These are phyloP conservation scores for Larimichthys polyactis DNA, from an alignment of 2,113 vertebrate genomes.

Conservation along the genomic window DNA sequence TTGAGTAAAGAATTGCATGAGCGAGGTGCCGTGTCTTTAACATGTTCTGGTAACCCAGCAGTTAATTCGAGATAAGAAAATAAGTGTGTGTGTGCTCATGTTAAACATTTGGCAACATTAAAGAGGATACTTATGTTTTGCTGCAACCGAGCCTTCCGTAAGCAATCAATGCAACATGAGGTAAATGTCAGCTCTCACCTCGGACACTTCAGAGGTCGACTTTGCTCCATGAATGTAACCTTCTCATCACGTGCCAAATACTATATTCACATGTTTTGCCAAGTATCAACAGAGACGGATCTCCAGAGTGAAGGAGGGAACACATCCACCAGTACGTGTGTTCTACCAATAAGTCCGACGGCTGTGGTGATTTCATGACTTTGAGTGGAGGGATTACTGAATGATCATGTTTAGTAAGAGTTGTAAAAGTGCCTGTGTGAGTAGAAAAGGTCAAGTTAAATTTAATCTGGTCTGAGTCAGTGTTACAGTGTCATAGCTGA, in stretches of 20 bases:
- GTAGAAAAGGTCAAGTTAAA: constrained; percentile 19
- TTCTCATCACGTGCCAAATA: constrained; percentile 63
- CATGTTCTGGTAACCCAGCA: constrained; percentile 15
- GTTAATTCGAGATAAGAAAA: constrained; percentile 26
- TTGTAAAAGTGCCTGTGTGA: not conserved
- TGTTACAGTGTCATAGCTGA: constrained; percentile 38
- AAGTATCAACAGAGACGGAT: constrained; percentile 61
- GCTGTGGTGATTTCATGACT: constrained; percentile 29
- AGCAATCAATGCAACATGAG: constrained; percentile 42
- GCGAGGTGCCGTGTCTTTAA: not conserved
- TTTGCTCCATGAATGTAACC: constrained; percentile 61
- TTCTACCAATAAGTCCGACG: constrained; percentile 4
- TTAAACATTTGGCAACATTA: constrained; percentile 58
- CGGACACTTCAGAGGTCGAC: constrained; percentile 30
- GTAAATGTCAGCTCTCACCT: constrained; percentile 42
- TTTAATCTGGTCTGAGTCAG: constrained; percentile 42
- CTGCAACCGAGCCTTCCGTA: constrained; percentile 30
- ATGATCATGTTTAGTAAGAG: constrained; percentile 1
- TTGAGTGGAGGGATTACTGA: constrained; percentile 12
- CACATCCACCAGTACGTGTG: constrained; percentile 32
- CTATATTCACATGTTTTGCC: constrained; percentile 61
- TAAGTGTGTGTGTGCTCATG: constrained; percentile 7
- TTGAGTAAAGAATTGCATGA: not conserved
- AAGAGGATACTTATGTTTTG: constrained; percentile 36
- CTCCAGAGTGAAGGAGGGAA: constrained; percentile 34